Evolutionary conservation across 1,140 invertebrate genomes (phyloP), one percentile per base, ranked within the genome.

Genomic region (Zaprionus inermis): DNA sequence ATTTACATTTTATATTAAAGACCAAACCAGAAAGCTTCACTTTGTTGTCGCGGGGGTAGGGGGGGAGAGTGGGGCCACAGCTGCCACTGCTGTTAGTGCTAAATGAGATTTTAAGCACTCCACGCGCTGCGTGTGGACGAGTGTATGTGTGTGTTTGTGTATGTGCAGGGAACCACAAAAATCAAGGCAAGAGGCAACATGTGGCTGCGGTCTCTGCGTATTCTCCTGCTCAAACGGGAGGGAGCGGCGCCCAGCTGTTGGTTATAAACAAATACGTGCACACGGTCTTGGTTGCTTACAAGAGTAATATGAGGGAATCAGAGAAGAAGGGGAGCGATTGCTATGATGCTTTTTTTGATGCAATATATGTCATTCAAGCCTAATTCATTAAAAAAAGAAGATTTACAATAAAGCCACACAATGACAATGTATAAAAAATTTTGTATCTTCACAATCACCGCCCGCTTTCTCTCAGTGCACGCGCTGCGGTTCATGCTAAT

Each of bases 1-100:
- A 85, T 85, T 85, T 85, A 86, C 81, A 85, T 86, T 85, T 85
- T 81, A 86, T 81, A 85, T 85, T 81, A 85, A 86, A 78, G 55
- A 28, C 18, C 34, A 10, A 52, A 32, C n/a, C 57, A 22, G 65
- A 66, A 14, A 18, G 44, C 44, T 49, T 44, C 38, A 44, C 38
- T 44, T 44, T 7, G 38, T 16, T 18, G 3, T 7, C 38, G 30
- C 3, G 28, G 46, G 32, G 32, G 5, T 7, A 38, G 28, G 16
- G 16, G 7, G 20, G 51, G 16, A 3, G n/a, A 51, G 46, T 16
- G 14, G 14, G 24, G 30, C 28, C 72, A 49, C 70, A 82, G 75
- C 76, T 82, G 59, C 63, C 65, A 41, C 65, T 60, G 32, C 78
- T 22, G 59, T 72, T 78, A 65, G 36, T 65, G 44, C 80, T 66